These are phyloP conservation scores for Hyperoplus lanceolatus DNA, from an alignment of 2,797 vertebrate species.

Conservation along the genomic window DNA sequence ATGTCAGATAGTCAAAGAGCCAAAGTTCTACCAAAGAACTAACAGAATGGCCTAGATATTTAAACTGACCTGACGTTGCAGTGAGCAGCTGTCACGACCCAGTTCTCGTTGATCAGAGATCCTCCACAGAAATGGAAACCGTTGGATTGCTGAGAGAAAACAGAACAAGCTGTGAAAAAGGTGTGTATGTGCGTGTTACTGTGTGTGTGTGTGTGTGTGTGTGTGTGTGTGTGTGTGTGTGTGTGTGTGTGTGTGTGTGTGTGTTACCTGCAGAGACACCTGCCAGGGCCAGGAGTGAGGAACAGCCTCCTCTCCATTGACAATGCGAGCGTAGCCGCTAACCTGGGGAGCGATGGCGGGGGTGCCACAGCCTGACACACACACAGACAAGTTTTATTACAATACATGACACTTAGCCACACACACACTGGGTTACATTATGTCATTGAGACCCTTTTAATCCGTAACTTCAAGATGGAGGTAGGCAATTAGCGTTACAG, in stretches of 20 bases:
- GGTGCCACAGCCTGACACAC: constrained; percentile 79
- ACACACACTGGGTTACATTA: too few species aligned
- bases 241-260: neutral
- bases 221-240: too few species aligned
- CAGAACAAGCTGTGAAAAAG: neutral
- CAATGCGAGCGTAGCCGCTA: constrained; percentile 80
- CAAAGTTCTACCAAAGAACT: neutral
- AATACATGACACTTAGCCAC: too few species aligned
- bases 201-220: too few species aligned
- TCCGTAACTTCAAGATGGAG: too few species aligned
- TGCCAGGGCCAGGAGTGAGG: constrained; percentile 89
- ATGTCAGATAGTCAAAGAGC: neutral
- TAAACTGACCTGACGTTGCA: constrained; percentile 71
- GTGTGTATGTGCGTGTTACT: constrained; percentile 50
- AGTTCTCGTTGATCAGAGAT: constrained; percentile 86
- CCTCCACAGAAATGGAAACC: constrained; percentile 88
- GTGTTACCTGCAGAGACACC: constrained; percentile 86
- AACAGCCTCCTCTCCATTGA: constrained; percentile 85
- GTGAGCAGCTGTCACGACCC: constrained; percentile 87
- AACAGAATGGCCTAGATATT: neutral
- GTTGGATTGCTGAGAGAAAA: constrained; percentile 75
- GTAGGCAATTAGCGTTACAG: too few species aligned
- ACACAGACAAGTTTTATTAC: neutral
- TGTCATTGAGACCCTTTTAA: too few species aligned
- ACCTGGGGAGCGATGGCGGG: constrained; percentile 77